Evolutionary conservation across 2,888 invertebrate species (phyloP).

Genomic region (Hetaerina titia): DNA sequence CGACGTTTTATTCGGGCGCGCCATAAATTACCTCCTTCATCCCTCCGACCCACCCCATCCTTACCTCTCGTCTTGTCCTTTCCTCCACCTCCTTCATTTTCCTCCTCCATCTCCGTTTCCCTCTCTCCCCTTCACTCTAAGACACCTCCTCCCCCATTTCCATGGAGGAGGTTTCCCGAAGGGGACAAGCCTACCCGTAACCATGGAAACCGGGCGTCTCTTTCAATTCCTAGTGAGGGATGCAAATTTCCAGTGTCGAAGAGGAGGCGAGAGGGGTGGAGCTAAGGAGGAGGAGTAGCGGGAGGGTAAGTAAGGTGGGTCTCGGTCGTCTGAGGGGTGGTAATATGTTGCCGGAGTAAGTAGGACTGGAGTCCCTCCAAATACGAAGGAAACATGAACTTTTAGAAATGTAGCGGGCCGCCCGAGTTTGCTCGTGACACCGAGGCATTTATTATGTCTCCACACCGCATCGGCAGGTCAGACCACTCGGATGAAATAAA

Average conservation of each 20-base stretch:
- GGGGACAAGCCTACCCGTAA: not conserved
- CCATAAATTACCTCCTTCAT: conserved; percentile 5
- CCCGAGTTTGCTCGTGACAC: too few species aligned
- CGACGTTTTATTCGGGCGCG: not conserved
- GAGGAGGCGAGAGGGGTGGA: not conserved
- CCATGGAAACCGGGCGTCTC: conserved; percentile 1
- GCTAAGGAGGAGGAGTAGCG: not conserved
- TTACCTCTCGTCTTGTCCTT: not conserved
- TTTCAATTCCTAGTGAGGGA: not conserved
- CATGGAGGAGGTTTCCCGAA: not conserved
- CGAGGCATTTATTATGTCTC: too few species aligned
- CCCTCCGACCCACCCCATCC: not conserved
- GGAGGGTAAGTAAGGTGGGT: not conserved
- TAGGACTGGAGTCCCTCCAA: too few species aligned
- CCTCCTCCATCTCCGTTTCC: not conserved
- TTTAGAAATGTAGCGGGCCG: too few species aligned
- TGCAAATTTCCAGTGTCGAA: not conserved
- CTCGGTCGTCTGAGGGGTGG: not conserved
- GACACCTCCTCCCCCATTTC: not conserved
- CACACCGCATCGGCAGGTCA: too few species aligned
- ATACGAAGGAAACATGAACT: too few species aligned
- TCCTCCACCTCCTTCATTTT: not conserved
- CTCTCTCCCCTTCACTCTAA: not conserved
- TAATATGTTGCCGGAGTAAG: not conserved
- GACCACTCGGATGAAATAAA: too few species aligned